A percentile compares a stretch with the other conserved stretches of the same genome.
These are phyloP conservation scores for Bombycilla garrulus DNA, from an alignment of 2,113 vertebrate species.

Conservation along the genomic window DNA sequence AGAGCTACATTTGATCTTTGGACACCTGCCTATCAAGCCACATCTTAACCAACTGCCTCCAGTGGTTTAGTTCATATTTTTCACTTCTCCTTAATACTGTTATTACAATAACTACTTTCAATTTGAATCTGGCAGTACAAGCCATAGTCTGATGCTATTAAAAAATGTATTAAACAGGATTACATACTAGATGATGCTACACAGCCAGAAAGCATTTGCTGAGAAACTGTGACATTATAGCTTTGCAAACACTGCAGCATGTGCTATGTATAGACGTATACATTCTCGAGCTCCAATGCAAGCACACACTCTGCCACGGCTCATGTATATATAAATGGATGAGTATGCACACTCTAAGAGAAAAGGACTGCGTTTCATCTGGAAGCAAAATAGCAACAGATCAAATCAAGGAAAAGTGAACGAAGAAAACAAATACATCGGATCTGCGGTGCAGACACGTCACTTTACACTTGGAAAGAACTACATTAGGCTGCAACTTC, in stretches of 20 bases:
- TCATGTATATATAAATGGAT: not conserved
- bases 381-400: not conserved
- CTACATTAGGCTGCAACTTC: not conserved
- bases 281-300: not conserved
- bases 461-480: not conserved
- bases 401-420: not conserved
- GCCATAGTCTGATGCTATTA: not conserved
- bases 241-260: not conserved
- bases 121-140: not conserved
- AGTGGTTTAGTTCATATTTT: not conserved
- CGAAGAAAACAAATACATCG: not conserved
- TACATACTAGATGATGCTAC: not conserved
- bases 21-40: not conserved
- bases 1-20: not conserved
- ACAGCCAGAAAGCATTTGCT: not conserved
- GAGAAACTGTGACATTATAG: not conserved
- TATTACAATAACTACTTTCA: not conserved
- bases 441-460: not conserved
- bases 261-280: not conserved
- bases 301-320: not conserved
- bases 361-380: not conserved
- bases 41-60: not conserved
- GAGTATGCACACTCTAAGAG: not conserved
- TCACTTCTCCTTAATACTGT: not conserved
- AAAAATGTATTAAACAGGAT: not conserved